Base-by-base conservation (phyloP, 2,797 vertebrate species). In the Acrocephalus scirpaceus region DNA sequence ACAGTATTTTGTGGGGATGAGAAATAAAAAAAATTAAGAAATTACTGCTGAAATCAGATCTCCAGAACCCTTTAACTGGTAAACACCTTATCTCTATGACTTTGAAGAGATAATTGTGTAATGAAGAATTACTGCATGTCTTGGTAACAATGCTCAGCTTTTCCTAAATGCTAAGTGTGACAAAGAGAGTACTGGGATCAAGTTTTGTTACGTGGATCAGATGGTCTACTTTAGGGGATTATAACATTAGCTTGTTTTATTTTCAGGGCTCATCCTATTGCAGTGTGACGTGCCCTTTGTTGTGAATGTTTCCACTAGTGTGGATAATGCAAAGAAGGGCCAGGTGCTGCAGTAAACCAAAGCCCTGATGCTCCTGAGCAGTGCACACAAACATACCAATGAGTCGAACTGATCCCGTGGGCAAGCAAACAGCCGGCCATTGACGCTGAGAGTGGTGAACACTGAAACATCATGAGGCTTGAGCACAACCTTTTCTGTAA, bases 381-480 rank as follows among this genome's bases (percentile, higher is more conserved):
- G 38, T 38, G 67, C 60, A 62, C 57, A 64, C 53, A 72, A 94
- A 98, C 98, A 23, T 98, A 99, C 99, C 99, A 99, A 84, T 45
- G 99, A 98, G 96, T 99, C 99, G 17, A 99, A 98, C 96, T 99
- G 99, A 94, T 99, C 99, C 93, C 99, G 98, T 7, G 98, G 98
- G 96, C 99, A 99, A 91, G 98, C 99, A 94, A 99, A 99, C 90
- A 99, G 98, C 16, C 99, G 98, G 76, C 99, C 99, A 18, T 99
- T 99, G 88, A 99, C 97, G 80, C 98, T 99, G 95, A 99, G 99
- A 7, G 98, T 99, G 77, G 99, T 99, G 98, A 99, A 99, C 93
- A 99, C 99, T 1, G 99, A 99, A 74, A 99, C 96, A 45, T 99
- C 99, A 32, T 98, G 99, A 93, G 99, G 98, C 94, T 99, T 99